Conservation (phyloP, 2,888 invertebrate genomes). For the Harpalus rufipes region DNA sequence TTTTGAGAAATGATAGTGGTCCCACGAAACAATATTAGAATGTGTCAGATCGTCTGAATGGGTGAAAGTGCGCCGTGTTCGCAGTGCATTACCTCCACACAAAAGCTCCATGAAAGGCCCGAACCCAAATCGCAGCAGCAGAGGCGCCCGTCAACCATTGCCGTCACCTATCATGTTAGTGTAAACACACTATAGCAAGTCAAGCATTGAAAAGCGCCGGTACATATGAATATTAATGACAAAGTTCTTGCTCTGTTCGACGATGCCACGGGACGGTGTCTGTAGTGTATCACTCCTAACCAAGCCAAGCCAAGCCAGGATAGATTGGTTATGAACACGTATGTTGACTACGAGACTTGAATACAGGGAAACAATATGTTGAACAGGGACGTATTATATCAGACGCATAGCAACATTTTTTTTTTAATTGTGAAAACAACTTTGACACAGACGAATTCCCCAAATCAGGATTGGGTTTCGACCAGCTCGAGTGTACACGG, state of each 20-base stretch:
- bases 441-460: no score
- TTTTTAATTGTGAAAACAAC: no score
- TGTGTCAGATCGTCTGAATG: not conserved
- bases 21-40: not conserved
- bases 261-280: not conserved
- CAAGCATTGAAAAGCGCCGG: constrained; percentile 61
- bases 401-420: no score
- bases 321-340: not conserved
- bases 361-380: constrained; percentile 55
- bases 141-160: constrained; percentile 48
- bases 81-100: constrained; percentile 53
- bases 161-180: constrained; percentile 65
- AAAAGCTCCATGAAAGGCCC: constrained; percentile 60
- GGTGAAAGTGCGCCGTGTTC: constrained; percentile 50
- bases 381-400: no score
- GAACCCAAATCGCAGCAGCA: constrained; percentile 56
- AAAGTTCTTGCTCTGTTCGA: constrained; percentile 39
- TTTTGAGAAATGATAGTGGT: not conserved
- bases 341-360: constrained; percentile 54
- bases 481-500: no score
- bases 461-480: no score
- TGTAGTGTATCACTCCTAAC: constrained; percentile 33
- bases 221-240: constrained; percentile 66
- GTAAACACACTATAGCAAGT: constrained; percentile 62
- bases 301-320: not conserved